phyloP scores from a whole-genome alignment of 2,797 vertebrate species.

The Arnoldichthys spilopterus region DNA sequence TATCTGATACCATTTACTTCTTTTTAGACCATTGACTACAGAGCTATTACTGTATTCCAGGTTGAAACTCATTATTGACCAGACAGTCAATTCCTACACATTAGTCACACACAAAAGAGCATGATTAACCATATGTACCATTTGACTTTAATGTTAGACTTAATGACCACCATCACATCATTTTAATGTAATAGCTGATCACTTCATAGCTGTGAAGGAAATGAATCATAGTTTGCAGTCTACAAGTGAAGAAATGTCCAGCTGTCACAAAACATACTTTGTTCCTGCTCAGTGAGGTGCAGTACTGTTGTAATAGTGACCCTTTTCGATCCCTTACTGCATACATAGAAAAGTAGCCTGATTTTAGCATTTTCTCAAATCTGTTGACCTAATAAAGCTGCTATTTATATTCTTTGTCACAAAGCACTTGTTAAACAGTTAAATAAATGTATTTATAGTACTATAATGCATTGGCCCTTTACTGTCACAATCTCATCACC shows the following conservation, averaged over 20 bases:
- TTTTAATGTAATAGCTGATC: background rate
- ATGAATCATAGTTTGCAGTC: background rate
- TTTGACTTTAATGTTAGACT: background rate
- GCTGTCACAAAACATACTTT: background rate
- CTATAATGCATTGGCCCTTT: too few relatives aligned
- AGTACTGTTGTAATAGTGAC: too few relatives aligned
- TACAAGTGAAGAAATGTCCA: background rate
- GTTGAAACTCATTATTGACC: background rate
- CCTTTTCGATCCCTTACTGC: too few relatives aligned
- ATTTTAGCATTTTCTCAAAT: too few relatives aligned
- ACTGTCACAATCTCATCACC: too few relatives aligned
- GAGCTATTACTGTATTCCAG: conserved; percentile 1
- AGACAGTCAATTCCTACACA: background rate
- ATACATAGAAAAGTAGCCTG: too few relatives aligned
- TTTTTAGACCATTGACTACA: background rate
- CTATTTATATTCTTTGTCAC: too few relatives aligned
- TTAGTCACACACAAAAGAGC: conserved; percentile 13
- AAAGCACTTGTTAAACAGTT: too few relatives aligned
- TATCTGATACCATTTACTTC: background rate
- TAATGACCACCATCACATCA: background rate
- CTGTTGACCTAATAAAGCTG: too few relatives aligned
- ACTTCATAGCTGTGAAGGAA: background rate
- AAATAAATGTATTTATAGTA: too few relatives aligned
- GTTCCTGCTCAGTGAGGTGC: too few relatives aligned
- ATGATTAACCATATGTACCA: background rate